Percentiles rank a stretch among this genome's conserved stretches.
Evolutionary conservation across 2,888 invertebrate genomes (phyloP).

Genomic region (Digitonthophagus gazella): DNA sequence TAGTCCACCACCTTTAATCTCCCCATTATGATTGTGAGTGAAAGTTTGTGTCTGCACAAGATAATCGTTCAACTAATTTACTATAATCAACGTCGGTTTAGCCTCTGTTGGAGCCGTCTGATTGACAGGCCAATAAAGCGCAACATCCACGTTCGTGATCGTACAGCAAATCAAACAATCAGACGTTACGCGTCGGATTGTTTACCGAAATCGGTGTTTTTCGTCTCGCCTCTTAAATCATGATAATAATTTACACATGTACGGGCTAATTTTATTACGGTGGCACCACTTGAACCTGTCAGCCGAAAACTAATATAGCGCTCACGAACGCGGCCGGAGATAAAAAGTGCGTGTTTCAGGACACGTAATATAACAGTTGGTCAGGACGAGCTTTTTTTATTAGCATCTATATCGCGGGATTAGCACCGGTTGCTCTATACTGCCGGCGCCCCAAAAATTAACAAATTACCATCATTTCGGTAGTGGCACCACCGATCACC

Average conservation of each 20-base stretch:
- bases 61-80: too few species aligned
- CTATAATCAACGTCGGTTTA: too few species aligned
- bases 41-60: too few species aligned
- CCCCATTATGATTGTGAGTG: too few species aligned
- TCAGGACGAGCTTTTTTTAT: neutral
- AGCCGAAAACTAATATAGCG: slow-evolving; percentile 23
- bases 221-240: slow-evolving; percentile 18
- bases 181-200: slow-evolving; percentile 12
- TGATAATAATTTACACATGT: slow-evolving; percentile 24
- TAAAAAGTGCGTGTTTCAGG: slow-evolving; percentile 22
- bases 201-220: slow-evolving; percentile 11
- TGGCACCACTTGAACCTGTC: slow-evolving; percentile 25
- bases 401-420: neutral
- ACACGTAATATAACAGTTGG: slow-evolving; percentile 27
- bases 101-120: too few species aligned
- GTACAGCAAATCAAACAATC: slow-evolving; percentile 8
- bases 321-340: slow-evolving; percentile 21
- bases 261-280: slow-evolving; percentile 25
- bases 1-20: too few species aligned
- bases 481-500: neutral
- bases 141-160: slow-evolving; percentile 9
- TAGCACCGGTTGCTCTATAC: neutral
- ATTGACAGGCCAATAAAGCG: neutral
- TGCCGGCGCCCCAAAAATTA: neutral
- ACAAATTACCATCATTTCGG: neutral